These are phyloP conservation scores for Megalopta genalis DNA, from an alignment of 1,140 invertebrate genomes.

Conservation along the genomic window DNA sequence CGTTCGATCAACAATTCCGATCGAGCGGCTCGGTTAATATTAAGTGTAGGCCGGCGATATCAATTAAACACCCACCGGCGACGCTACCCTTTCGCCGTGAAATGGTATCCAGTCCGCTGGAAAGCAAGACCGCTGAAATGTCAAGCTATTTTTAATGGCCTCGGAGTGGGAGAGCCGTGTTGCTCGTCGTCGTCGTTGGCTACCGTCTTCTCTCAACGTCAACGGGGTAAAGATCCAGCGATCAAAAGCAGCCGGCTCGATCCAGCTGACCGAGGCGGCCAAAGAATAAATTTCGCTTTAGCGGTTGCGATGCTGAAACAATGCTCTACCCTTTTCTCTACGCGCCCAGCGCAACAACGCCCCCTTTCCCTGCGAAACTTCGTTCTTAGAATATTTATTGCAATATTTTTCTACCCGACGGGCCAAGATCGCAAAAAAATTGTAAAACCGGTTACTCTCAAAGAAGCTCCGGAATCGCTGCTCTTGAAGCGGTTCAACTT, in stretches of 20 bases:
- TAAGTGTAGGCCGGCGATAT: neutral
- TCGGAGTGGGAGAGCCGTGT: neutral
- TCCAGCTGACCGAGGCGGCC: neutral
- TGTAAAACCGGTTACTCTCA: too few species aligned
- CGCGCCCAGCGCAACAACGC: too few species aligned
- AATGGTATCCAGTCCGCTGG: neutral
- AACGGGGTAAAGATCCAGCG: neutral
- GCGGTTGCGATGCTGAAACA: too few species aligned
- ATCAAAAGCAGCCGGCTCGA: neutral
- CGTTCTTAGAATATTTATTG: too few species aligned
- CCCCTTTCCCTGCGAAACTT: too few species aligned
- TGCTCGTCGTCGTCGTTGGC: neutral
- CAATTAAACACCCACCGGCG: neutral
- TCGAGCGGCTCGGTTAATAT: neutral
- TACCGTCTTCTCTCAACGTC: neutral
- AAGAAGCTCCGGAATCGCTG: too few species aligned
- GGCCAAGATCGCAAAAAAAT: too few species aligned
- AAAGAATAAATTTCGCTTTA: neutral
- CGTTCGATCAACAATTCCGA: too few species aligned
- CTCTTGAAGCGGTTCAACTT: too few species aligned
- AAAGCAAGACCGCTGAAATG: neutral
- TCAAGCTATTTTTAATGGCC: conserved; percentile 6
- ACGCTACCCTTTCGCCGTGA: neutral
- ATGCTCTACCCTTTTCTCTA: too few species aligned
- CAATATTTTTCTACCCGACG: too few species aligned